Conservation (phyloP, 2,113 vertebrate genomes). For the Delphinapterus leucas region DNA sequence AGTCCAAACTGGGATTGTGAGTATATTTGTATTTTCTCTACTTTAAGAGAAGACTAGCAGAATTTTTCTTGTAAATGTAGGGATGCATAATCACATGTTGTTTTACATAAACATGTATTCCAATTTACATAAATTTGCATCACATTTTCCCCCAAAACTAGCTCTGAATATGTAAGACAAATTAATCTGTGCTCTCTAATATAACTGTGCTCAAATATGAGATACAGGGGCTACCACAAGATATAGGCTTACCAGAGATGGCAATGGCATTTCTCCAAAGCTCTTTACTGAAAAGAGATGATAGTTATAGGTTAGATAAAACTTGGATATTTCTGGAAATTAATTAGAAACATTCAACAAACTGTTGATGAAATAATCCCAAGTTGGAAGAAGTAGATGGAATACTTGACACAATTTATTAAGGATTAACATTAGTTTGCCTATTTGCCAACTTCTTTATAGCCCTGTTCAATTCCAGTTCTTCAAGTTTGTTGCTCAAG, state of each 20-base stretch:
- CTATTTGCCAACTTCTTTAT: not conserved
- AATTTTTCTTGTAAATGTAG: slow-evolving; percentile 78
- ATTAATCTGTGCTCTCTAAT: slow-evolving; percentile 75
- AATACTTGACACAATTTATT: not conserved
- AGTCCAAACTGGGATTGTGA: slow-evolving; percentile 72
- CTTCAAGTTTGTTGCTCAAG: not conserved
- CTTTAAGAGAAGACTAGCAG: slow-evolving; percentile 78
- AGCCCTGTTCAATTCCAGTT: not conserved
- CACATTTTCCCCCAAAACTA: slow-evolving; percentile 66
- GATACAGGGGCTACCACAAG: not conserved
- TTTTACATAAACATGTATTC: slow-evolving; percentile 79
- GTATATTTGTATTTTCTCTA: slow-evolving; percentile 77
- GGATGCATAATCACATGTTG: slow-evolving; percentile 80
- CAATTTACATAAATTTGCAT: slow-evolving; percentile 80
- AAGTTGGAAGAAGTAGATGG: not conserved
- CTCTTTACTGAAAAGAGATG: not conserved
- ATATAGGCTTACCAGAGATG: slow-evolving; percentile 35
- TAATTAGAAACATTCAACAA: slow-evolving; percentile 22
- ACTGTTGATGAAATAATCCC: not conserved
- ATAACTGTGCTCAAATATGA: slow-evolving; percentile 72
- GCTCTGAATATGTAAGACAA: slow-evolving; percentile 75
- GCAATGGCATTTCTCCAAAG: not conserved
- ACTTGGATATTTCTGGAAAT: slow-evolving; percentile 9
- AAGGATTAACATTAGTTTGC: slow-evolving; percentile 1
- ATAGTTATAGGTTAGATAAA: slow-evolving; percentile 11